Conservation (phyloP, 2,888 invertebrate species). For the Venusia cambrica region DNA sequence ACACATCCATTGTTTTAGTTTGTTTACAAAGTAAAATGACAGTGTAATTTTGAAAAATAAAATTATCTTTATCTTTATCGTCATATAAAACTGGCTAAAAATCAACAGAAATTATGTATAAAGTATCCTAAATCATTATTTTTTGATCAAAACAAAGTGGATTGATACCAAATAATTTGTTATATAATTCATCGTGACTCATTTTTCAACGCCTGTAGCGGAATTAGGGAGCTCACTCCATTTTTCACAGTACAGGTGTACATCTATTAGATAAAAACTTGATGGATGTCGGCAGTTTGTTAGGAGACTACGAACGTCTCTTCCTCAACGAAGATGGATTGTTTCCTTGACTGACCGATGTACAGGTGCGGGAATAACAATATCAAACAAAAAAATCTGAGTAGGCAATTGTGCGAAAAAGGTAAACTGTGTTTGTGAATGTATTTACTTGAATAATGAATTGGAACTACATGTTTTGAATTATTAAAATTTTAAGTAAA, state of each 20-base stretch:
- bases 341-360: conserved; percentile 50
- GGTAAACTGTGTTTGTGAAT: conserved; percentile 9
- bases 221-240: conserved; percentile 40
- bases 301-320: conserved; percentile 40
- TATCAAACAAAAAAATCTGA: conserved; percentile 27
- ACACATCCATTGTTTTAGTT: too few relatives aligned
- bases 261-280: conserved; percentile 45
- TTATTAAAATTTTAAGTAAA: background rate
- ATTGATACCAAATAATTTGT: conserved; percentile 15
- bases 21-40: too few relatives aligned
- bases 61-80: too few relatives aligned
- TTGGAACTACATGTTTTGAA: conserved; percentile 1
- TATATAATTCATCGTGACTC: conserved; percentile 30
- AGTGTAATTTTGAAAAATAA: too few relatives aligned
- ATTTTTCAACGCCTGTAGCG: conserved; percentile 33
- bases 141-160: too few relatives aligned
- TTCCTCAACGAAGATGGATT: conserved; percentile 63
- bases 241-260: conserved; percentile 45
- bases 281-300: conserved; percentile 55
- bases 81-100: too few relatives aligned
- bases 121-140: too few relatives aligned
- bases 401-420: conserved; percentile 18
- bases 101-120: too few relatives aligned
- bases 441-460: conserved; percentile 4
- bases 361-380: conserved; percentile 39